A percentile compares a stretch with the other conserved stretches of the same genome.
phyloP scores from a whole-genome alignment of 2,797 vertebrate species.

The Aulostomus chinensis region DNA sequence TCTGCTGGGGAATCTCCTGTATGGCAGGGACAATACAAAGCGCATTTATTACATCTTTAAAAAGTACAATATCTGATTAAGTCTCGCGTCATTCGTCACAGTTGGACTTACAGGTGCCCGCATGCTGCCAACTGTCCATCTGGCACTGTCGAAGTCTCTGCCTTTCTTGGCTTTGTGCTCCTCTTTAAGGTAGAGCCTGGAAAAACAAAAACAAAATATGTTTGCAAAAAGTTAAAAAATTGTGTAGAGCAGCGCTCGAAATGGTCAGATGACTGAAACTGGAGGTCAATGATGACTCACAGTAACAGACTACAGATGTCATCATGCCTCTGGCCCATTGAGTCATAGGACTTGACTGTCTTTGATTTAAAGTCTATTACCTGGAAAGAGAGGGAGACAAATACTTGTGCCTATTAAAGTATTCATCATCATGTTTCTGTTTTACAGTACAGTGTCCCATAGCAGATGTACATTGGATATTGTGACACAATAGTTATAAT shows the following conservation, averaged over 20 bases:
- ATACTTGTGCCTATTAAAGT: no score
- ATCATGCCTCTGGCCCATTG: constrained; percentile 87
- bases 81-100: neutral
- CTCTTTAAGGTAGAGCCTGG: constrained; percentile 88
- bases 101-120: constrained; percentile 75
- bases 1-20: constrained; percentile 94
- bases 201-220: constrained; percentile 32
- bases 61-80: neutral
- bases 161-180: constrained; percentile 88
- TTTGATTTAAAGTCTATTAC: constrained; percentile 86
- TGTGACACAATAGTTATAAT: no score
- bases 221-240: neutral
- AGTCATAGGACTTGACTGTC: constrained; percentile 89
- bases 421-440: no score
- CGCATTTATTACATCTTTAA: neutral
- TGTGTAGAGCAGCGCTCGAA: neutral
- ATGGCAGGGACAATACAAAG: constrained; percentile 11
- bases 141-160: constrained; percentile 78
- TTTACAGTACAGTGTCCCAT: no score
- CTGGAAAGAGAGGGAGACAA: constrained; percentile 62
- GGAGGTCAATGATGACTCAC: constrained; percentile 78
- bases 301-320: constrained; percentile 85
- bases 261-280: neutral
- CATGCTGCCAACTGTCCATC: constrained; percentile 87
- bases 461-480: no score